phyloP scores from a whole-genome alignment of 2,888 invertebrate species.

The Trissoscelio sp. region DNA sequence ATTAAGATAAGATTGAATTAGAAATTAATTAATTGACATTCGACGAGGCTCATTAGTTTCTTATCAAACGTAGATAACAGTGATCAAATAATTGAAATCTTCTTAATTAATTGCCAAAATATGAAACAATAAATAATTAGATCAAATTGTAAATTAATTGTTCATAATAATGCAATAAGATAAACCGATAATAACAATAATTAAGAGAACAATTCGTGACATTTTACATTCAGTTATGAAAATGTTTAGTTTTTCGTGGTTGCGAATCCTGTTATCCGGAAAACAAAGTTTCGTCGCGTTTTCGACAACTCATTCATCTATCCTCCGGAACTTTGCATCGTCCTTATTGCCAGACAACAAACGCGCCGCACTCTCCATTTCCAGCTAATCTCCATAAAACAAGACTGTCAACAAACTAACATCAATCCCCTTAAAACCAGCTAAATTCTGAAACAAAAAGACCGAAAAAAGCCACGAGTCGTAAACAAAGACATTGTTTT shows the following conservation, averaged over 20 bases:
- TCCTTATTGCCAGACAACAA: conserved; percentile 58
- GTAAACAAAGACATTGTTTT: conserved; percentile 39
- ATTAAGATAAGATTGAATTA: conserved; percentile 26
- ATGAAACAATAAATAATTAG: too few species aligned
- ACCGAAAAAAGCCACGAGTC: conserved; percentile 14
- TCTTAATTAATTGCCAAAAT: not conserved
- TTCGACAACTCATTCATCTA: conserved; percentile 68
- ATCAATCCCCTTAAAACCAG: conserved; percentile 62
- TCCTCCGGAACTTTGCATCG: conserved; percentile 48
- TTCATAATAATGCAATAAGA: too few species aligned
- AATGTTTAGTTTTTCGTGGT: conserved; percentile 12
- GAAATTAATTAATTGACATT: conserved; percentile 20
- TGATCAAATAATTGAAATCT: conserved; percentile 29
- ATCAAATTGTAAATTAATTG: too few species aligned
- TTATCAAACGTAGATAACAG: conserved; percentile 7
- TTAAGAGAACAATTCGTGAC: not conserved
- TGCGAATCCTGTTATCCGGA: conserved; percentile 44
- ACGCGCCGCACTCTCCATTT: conserved; percentile 58
- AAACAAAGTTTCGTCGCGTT: conserved; percentile 57
- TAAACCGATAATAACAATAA: not conserved
- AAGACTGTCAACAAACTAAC: conserved; percentile 65
- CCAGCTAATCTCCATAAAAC: conserved; percentile 67
- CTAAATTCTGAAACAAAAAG: conserved; percentile 43
- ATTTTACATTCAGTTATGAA: not conserved
- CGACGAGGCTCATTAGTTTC: conserved; percentile 6